These are phyloP conservation scores for Trichomalopsis sarcophagae DNA, from an alignment of 1,140 invertebrate genomes.

Conservation along the genomic window DNA sequence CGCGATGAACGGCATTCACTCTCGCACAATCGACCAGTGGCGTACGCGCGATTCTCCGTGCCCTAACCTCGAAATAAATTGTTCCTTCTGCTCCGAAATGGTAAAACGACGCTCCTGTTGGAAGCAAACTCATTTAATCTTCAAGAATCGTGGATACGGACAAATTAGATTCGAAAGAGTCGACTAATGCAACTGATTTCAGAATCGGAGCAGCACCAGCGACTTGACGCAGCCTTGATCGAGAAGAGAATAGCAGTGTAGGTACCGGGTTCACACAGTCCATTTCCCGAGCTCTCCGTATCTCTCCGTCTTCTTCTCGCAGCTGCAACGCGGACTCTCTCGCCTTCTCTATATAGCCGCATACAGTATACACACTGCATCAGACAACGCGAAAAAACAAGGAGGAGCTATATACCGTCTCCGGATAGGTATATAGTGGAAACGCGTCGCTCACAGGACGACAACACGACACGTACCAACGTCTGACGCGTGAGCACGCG, in stretches of 20 bases:
- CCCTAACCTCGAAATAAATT: constrained; percentile 1
- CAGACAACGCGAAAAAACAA: background rate
- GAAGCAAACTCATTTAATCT: background rate
- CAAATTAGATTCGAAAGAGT: background rate
- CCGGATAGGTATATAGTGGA: background rate
- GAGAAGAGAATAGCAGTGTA: background rate
- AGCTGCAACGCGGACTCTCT: background rate
- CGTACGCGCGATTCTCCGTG: background rate
- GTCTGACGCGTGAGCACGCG: constrained; percentile 20
- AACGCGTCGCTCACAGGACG: background rate
- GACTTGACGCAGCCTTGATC: too few species aligned
- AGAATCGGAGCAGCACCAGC: background rate
- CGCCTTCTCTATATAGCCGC: background rate
- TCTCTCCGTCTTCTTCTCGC: background rate
- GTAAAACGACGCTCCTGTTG: background rate
- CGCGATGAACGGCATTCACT: constrained; percentile 10
- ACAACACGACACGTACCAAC: background rate
- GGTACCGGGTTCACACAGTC: background rate
- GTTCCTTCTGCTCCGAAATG: background rate
- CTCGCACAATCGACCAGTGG: constrained; percentile 6
- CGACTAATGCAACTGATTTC: too few species aligned
- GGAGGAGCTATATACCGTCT: background rate
- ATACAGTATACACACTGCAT: too few species aligned
- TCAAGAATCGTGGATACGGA: background rate
- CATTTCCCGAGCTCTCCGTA: background rate